phyloP scores from a whole-genome alignment of 2,797 vertebrate genomes.

The Salmo trutta region DNA sequence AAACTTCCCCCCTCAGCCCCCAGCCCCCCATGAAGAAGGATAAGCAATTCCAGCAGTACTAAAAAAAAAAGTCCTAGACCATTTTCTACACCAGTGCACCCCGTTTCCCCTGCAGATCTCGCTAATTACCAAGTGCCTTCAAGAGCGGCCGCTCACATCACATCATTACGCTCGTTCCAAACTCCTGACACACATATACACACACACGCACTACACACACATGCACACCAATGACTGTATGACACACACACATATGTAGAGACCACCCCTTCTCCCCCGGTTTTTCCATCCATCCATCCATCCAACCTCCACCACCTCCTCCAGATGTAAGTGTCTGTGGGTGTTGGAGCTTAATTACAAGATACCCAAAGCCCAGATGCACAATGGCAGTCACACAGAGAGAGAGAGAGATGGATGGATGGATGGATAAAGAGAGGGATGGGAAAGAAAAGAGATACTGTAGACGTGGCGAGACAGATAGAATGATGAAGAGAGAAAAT shows the following conservation, averaged over 20 bases:
- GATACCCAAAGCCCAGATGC: neutral
- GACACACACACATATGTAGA: neutral
- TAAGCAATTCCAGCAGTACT: neutral
- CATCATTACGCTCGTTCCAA: neutral
- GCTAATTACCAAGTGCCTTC: conserved; percentile 3
- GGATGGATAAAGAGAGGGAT: neutral
- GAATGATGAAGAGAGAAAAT: neutral
- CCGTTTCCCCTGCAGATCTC: neutral
- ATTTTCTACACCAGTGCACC: neutral
- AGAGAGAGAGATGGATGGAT: too few species aligned
- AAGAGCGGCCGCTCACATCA: neutral
- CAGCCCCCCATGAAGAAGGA: neutral
- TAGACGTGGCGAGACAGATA: too few species aligned
- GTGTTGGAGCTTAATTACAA: neutral
- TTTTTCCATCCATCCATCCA: too few species aligned
- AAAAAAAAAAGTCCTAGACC: neutral
- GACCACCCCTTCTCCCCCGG: too few species aligned
- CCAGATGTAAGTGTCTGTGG: neutral
- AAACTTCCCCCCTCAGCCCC: neutral
- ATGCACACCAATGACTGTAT: too few species aligned
- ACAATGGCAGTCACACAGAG: neutral
- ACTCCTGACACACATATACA: neutral
- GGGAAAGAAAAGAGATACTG: too few species aligned
- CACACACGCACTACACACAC: neutral
- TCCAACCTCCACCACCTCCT: too few species aligned